Percentiles rank a stretch among this genome's conserved stretches.
These are phyloP conservation scores for Hypena proboscidalis DNA, from an alignment of 2,888 invertebrate genomes.

Conservation along the genomic window DNA sequence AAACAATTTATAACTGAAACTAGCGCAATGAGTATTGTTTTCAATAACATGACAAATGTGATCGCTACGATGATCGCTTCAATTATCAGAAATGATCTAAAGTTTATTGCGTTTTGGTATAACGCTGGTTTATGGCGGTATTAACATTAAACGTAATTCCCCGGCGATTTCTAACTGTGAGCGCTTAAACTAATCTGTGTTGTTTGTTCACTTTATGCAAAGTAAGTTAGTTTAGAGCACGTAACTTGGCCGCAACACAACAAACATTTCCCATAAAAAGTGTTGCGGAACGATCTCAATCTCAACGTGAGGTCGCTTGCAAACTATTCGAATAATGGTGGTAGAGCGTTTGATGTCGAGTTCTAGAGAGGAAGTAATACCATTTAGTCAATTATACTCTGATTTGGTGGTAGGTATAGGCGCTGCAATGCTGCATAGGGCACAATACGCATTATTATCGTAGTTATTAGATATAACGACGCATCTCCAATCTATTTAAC, in stretches of 20 bases:
- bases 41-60: neutral
- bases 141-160: constrained; percentile 17
- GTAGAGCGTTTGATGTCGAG: no score
- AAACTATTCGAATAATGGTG: constrained; percentile 13
- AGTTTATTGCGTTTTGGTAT: neutral
- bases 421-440: no score
- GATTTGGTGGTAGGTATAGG: no score
- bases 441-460: no score
- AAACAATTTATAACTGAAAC: no score
- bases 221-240: constrained; percentile 47
- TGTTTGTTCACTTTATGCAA: constrained; percentile 48
- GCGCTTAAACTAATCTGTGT: constrained; percentile 39
- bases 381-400: no score
- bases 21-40: no score
- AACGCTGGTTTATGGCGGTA: constrained; percentile 3
- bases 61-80: neutral
- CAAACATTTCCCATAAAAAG: constrained; percentile 35
- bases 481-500: no score
- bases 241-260: constrained; percentile 45
- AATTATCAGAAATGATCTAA: constrained; percentile 1
- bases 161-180: constrained; percentile 23
- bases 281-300: constrained; percentile 18
- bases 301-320: constrained; percentile 21
- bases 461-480: no score
- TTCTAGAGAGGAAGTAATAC: no score